Percentiles rank a stretch among this genome's conserved stretches.
These are phyloP conservation scores for Apis florea DNA, from an alignment of 1,140 invertebrate species.

Conservation along the genomic window DNA sequence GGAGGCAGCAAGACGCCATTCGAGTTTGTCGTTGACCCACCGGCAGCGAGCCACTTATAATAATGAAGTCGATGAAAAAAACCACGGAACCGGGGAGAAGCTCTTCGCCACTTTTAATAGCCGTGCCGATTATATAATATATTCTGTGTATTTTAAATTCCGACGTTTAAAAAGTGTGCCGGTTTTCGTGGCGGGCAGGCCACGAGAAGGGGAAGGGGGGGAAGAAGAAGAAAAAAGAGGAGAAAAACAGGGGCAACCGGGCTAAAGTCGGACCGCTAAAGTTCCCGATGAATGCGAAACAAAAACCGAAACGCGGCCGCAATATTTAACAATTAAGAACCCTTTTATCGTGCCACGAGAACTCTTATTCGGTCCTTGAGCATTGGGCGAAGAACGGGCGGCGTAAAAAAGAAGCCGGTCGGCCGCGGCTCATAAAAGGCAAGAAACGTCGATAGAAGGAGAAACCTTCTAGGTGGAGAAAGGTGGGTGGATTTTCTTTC, in stretches of 20 bases:
- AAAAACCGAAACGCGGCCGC: not conserved
- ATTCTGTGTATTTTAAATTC: slow-evolving; percentile 27
- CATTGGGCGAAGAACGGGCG: not conserved
- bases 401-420: not conserved
- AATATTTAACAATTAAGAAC: slow-evolving; percentile 34
- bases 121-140: slow-evolving; percentile 33
- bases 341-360: slow-evolving; percentile 4
- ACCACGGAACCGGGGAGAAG: not conserved
- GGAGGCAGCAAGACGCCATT: slow-evolving; percentile 8
- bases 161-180: not conserved
- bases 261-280: not conserved
- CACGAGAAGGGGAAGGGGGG: not conserved
- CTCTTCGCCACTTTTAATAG: slow-evolving; percentile 20
- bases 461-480: slow-evolving; percentile 1
- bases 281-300: not conserved
- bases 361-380: not conserved
- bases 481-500: not conserved
- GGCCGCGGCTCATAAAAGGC: not conserved
- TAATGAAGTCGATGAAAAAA: slow-evolving; percentile 27
- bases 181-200: not conserved
- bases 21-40: slow-evolving; percentile 27
- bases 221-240: not conserved
- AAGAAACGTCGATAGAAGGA: not conserved
- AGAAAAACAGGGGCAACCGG: not conserved
- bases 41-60: slow-evolving; percentile 20